Base-by-base conservation (phyloP, 2,113 vertebrate genomes). In the Oncorhynchus tshawytscha region DNA sequence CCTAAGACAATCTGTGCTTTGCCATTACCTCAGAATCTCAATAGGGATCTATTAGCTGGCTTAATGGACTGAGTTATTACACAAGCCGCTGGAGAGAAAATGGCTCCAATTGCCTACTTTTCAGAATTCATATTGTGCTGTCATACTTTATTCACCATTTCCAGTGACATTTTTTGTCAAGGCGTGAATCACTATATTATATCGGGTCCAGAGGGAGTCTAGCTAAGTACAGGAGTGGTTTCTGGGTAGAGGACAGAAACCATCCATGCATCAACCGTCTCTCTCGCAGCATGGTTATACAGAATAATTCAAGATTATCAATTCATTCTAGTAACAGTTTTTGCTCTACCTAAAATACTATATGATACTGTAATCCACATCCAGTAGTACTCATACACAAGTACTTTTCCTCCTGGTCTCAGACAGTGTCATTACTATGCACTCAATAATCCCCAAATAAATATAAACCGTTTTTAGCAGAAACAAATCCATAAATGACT, bases 61-160 rank as follows among this genome's bases (percentile, higher is more conserved):
- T 54, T 71, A 51, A 71, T 74, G 60, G 62, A 66, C 62, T 67
- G 54, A 64, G 39, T 73, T 31, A 73, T 27, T 64, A 12, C 59
- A 22, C 27, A 64, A 8, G 5, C 60, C 59, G 8, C 57, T 65
- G 29, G 59, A 59, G 72, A 49, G 72, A 64, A 39, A 64, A 64
- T 45, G n/a, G 4, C 27, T 29, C 71, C 8, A 3, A 45, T 29
- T 27, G 11, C 39, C 34, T 31, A 73, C n/a, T 73, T 73, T 73
- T 60, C 16, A 18, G 20, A 72, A n/a, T 59, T 15, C 57, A 72
- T 60, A 57, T 34, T 51, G 25, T 8, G 5, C 25, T 60, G 51
- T 72, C 25, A 57, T 49, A 57, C 70, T 71, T 71, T 51, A 71
- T 54, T 71, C 48, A 29, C 70, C 25, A 20, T 71, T 71, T 22